A percentile compares a stretch with the other conserved stretches of the same genome.
These are phyloP conservation scores for Serinus canaria DNA, from an alignment of 2,113 vertebrate genomes.

Conservation along the genomic window DNA sequence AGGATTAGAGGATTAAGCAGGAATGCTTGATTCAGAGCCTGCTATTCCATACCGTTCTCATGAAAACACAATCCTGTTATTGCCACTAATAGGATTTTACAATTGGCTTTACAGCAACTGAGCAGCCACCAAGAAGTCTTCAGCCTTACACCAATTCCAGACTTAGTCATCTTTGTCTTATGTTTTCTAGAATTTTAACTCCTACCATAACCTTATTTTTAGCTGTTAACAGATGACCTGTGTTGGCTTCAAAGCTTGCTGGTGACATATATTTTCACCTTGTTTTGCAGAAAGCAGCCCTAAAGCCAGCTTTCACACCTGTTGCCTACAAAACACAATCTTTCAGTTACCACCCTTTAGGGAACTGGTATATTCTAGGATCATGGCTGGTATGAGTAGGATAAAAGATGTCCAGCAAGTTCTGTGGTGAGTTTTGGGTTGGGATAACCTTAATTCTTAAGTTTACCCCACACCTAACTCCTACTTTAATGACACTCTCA, in stretches of 20 bases:
- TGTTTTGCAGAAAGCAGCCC: background rate
- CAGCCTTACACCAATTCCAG: background rate
- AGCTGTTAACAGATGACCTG: background rate
- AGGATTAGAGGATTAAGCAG: background rate
- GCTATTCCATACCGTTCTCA: background rate
- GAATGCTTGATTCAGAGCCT: background rate
- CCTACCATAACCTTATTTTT: background rate
- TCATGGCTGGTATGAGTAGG: fast-evolving
- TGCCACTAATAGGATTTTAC: background rate
- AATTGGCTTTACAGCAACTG: background rate
- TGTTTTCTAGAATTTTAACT: background rate
- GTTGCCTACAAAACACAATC: background rate
- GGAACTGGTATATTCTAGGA: background rate
- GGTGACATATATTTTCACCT: background rate
- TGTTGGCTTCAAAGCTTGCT: background rate
- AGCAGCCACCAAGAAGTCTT: background rate
- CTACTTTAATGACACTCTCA: background rate
- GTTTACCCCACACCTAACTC: background rate
- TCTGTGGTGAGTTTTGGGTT: background rate
- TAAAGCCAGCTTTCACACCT: background rate
- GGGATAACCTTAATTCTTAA: background rate
- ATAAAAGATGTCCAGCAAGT: background rate
- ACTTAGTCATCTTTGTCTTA: background rate
- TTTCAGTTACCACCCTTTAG: background rate
- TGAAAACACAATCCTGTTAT: background rate